Percentiles rank a stretch among this genome's conserved stretches.
phyloP scores from a whole-genome alignment of 2,113 vertebrate species.

The Takifugu bimaculatus region DNA sequence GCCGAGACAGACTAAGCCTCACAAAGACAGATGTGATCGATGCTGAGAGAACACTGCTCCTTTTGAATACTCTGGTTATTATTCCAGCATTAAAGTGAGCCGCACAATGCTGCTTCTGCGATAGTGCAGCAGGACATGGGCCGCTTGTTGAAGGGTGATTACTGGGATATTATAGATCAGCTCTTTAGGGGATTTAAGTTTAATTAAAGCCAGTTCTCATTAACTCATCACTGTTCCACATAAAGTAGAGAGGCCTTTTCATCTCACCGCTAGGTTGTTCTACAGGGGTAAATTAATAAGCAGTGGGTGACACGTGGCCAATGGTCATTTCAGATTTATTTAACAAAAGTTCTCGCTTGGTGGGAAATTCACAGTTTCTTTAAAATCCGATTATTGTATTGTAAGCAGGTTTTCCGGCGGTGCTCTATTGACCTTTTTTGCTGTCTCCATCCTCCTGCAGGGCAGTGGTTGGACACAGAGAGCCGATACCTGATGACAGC shows the following conservation, averaged over 20 bases:
- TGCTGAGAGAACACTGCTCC: background rate
- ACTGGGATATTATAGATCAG: constrained; percentile 54
- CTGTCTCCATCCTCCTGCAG: constrained; percentile 47
- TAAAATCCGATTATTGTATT: constrained; percentile 23
- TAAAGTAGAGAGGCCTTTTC: constrained; percentile 54
- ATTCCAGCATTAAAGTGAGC: constrained; percentile 1
- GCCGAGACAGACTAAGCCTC: constrained; percentile 12
- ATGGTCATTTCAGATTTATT: constrained; percentile 20
- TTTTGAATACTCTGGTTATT: constrained; percentile 4
- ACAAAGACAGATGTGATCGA: constrained; percentile 10
- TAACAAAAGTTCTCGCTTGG: constrained; percentile 31
- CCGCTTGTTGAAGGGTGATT: constrained; percentile 48
- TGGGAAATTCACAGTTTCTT: background rate
- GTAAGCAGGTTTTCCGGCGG: too few species aligned
- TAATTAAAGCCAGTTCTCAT: constrained; percentile 71
- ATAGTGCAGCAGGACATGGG: constrained; percentile 13
- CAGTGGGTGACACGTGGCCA: constrained; percentile 25
- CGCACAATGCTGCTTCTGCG: background rate
- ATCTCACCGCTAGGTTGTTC: constrained; percentile 51
- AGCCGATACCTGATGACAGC: constrained; percentile 84
- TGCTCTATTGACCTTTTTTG: constrained; percentile 1
- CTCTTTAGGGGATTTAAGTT: constrained; percentile 51
- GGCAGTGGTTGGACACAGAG: constrained; percentile 74
- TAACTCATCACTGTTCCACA: constrained; percentile 56
- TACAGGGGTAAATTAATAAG: constrained; percentile 59